These are phyloP conservation scores for Myotis findleyi DNA, from an alignment of 2,797 vertebrate genomes.

Conservation along the genomic window DNA sequence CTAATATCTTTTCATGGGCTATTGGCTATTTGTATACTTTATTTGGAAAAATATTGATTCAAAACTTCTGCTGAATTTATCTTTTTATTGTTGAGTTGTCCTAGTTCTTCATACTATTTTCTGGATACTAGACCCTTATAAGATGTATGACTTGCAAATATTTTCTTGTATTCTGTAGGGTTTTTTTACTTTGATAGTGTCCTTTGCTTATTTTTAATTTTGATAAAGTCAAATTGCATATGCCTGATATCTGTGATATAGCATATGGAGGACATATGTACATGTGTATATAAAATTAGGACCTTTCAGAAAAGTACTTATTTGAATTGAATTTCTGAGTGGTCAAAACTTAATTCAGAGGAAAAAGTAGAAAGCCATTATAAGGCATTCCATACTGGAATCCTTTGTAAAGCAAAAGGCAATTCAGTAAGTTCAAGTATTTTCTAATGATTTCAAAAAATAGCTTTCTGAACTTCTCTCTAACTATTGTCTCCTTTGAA, in stretches of 20 bases:
- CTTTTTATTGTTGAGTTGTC: background rate
- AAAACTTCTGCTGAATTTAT: background rate
- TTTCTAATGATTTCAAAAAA: background rate
- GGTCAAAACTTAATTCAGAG: background rate
- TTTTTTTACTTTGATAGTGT: background rate
- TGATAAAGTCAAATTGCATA: background rate
- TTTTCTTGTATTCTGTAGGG: background rate
- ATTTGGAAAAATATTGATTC: background rate
- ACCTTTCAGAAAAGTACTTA: background rate
- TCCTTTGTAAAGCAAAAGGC: background rate
- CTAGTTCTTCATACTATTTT: background rate
- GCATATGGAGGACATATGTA: background rate
- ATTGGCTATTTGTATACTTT: background rate
- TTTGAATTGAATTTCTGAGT: constrained; percentile 14
- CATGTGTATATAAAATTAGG: background rate
- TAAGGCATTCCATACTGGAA: background rate
- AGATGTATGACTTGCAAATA: background rate
- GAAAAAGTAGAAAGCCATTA: background rate
- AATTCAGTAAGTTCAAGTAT: background rate
- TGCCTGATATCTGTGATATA: background rate
- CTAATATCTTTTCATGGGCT: background rate
- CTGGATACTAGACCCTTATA: background rate
- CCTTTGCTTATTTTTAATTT: background rate
- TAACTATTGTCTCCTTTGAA: background rate
- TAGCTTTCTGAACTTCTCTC: background rate